Evolutionary conservation across 2,113 vertebrate species (phyloP), one percentile per base, ranked within the genome.

Genomic region (Emydocephalus ijimae): DNA sequence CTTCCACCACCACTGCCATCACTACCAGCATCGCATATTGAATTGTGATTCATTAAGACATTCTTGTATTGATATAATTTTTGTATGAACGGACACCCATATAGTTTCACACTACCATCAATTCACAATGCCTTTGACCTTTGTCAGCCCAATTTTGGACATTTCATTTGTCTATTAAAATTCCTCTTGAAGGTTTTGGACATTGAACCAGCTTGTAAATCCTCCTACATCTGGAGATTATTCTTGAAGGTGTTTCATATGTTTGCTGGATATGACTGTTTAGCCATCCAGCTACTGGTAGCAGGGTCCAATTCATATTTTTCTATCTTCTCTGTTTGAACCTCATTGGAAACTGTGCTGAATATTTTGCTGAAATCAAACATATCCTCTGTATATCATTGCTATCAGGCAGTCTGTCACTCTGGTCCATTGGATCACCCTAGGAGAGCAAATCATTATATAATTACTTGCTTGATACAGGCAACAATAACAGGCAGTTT

Each of bases 401-500:
- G 92, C n/a, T 91, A 48, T 0, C 34, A 85, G 93, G 87, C n/a
- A 64, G 92, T 89, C 91, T 95, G 94, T 96, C 91, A 61, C 81
- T 91, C 89, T 92, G 94, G 57, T 89, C 54, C 89, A 43, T 4
- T 92, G 86, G 34, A 85, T 91, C 95, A 96, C 97, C 96, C 95
- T 91, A 93, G 90, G 85, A 94, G 93, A 97, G 94, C 69, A 87
- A 92, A 96, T 95, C 34, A 92, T 97, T 96, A 96, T 96, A 94
- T 96, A 96, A 97, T 97, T 96, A 96, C 96, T 97, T 98, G 95
- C 90, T 94, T 92, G 93, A 98, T 96, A 96, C 89, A 96, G 96
- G 95, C 95, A 97, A 95, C 92, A 96, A 89, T 85, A 94, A 94
- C 93, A 95, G 95, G 94, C 93, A 95, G 93, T 97, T 96, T 97